Evolutionary conservation across 2,797 vertebrate species (phyloP).

Genomic region (Fistularia tabacaria): DNA sequence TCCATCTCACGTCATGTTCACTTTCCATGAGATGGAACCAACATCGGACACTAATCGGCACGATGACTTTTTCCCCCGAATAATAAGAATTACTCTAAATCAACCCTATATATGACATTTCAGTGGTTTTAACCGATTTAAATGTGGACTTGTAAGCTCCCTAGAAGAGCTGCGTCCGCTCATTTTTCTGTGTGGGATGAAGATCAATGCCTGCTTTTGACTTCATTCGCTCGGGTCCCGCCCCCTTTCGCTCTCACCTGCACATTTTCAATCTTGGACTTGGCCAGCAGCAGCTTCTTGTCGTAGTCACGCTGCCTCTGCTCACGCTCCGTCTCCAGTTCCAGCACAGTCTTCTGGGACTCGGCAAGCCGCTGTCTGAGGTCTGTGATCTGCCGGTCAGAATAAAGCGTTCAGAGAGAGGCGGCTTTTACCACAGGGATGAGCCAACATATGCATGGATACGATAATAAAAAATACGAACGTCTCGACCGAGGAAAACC

Average conservation of each 20-base stretch:
- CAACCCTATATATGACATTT: too few species aligned
- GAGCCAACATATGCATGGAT: too few species aligned
- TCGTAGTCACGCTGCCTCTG: conserved; percentile 96
- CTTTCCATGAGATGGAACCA: neutral
- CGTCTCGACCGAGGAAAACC: conserved; percentile 4
- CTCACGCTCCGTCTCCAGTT: conserved; percentile 88
- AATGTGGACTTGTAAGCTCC: too few species aligned
- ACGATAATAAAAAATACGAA: neutral
- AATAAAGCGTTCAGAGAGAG: conserved; percentile 2
- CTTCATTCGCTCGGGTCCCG: too few species aligned
- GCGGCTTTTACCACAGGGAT: conserved; percentile 3
- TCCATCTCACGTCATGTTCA: too few species aligned
- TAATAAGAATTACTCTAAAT: too few species aligned
- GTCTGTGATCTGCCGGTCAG: conserved; percentile 83
- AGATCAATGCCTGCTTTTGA: neutral
- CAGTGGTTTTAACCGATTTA: neutral
- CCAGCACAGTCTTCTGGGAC: conserved; percentile 83
- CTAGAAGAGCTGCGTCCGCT: too few species aligned
- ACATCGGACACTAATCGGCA: neutral
- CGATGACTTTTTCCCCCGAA: neutral
- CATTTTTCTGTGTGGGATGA: neutral
- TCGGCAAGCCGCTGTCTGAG: conserved; percentile 88
- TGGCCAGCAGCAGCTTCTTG: conserved; percentile 93
- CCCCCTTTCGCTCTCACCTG: conserved; percentile 76
- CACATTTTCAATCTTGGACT: conserved; percentile 94